These are phyloP conservation scores for Drosophila histrio DNA, from an alignment of 2,888 invertebrate genomes.

Conservation along the genomic window DNA sequence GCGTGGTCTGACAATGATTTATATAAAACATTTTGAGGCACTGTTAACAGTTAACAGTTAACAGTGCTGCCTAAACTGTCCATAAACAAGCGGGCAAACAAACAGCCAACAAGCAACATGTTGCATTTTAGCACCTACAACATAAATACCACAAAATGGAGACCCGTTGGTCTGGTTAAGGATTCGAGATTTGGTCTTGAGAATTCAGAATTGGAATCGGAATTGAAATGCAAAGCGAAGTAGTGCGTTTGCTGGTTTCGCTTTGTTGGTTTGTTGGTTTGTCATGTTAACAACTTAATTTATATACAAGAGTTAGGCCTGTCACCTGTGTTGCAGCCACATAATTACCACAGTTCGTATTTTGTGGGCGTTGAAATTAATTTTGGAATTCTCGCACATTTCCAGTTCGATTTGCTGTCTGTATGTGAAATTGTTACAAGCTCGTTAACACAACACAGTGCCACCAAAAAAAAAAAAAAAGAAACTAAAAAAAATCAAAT, in stretches of 20 bases:
- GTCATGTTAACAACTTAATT: conserved; percentile 84
- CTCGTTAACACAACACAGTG: conserved; percentile 81
- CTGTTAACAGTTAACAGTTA: conserved; percentile 31
- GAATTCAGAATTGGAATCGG: neutral
- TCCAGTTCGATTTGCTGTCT: conserved; percentile 46
- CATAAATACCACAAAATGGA: conserved; percentile 5
- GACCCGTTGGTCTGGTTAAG: neutral
- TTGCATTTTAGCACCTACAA: conserved; percentile 46
- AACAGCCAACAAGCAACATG: conserved; percentile 23
- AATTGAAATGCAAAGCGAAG: conserved; percentile 51
- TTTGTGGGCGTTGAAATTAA: conserved; percentile 83
- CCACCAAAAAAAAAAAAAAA: conserved; percentile 57
- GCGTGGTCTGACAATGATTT: conserved; percentile 59
- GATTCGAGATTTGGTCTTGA: neutral
- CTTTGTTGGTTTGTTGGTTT: conserved; percentile 60
- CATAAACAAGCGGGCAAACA: conserved; percentile 35
- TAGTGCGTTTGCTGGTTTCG: conserved; percentile 27
- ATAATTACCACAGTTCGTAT: conserved; percentile 60
- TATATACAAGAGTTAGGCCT: conserved; percentile 70
- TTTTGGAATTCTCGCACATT: conserved; percentile 76
- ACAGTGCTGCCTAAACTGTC: conserved; percentile 30
- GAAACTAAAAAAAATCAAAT: conserved; percentile 22
- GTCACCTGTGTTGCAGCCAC: conserved; percentile 54
- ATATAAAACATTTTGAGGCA: conserved; percentile 49
- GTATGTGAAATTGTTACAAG: conserved; percentile 82